These are phyloP conservation scores for Synanthedon formicaeformis DNA, from an alignment of 2,888 invertebrate species.

Conservation along the genomic window DNA sequence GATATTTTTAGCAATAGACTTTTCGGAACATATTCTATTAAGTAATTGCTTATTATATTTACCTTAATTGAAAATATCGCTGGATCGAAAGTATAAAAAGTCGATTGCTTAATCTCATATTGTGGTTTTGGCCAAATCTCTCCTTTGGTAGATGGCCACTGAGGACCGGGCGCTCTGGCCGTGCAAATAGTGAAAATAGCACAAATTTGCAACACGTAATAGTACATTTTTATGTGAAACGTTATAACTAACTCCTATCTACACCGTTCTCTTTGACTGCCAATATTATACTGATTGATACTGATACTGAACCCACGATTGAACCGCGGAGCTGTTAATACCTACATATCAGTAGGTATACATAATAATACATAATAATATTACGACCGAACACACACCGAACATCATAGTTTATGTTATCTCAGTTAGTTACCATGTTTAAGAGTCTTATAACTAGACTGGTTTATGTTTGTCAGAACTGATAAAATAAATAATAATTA, in stretches of 20 bases:
- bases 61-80: constrained; percentile 60
- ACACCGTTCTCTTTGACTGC: background rate
- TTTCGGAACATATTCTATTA: background rate
- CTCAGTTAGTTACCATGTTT: too few relatives aligned
- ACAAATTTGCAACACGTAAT: constrained; percentile 1
- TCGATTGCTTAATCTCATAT: constrained; percentile 42
- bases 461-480: too few relatives aligned
- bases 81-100: constrained; percentile 54
- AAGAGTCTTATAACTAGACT: too few relatives aligned
- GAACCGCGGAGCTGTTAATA: too few relatives aligned
- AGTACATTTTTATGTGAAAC: constrained; percentile 1
- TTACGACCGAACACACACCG: too few relatives aligned
- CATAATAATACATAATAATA: too few relatives aligned
- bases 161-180: constrained; percentile 48
- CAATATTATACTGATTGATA: background rate
- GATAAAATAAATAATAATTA: too few relatives aligned
- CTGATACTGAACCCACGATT: background rate
- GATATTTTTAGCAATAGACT: background rate
- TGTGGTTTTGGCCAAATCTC: constrained; percentile 79
- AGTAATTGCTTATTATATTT: constrained; percentile 15
- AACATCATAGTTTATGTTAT: too few relatives aligned
- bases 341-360: too few relatives aligned
- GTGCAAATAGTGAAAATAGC: constrained; percentile 1
- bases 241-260: background rate
- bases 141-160: constrained; percentile 69